These are phyloP conservation scores for Ranitomeya imitator DNA, from an alignment of 2,113 vertebrate species.

Conservation along the genomic window DNA sequence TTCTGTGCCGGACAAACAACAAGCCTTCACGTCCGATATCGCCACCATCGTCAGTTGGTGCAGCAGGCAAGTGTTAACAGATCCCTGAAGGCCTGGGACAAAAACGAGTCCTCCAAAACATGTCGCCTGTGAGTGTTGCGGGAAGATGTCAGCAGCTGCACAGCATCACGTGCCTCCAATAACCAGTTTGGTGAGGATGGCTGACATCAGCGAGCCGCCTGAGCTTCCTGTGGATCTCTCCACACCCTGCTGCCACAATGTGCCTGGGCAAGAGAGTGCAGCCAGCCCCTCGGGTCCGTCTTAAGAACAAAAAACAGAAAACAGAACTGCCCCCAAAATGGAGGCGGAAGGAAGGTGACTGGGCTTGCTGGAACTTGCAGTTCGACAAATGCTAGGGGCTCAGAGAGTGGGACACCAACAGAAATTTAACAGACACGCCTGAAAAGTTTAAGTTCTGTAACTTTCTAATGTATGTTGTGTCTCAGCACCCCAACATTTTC, in stretches of 20 bases:
- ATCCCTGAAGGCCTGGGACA: neutral
- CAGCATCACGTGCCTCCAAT: constrained; percentile 59
- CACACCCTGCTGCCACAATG: constrained; percentile 55
- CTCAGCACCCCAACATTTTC: too few relatives aligned
- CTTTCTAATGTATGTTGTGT: too few relatives aligned
- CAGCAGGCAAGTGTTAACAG: neutral
- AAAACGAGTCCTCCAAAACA: constrained; percentile 60
- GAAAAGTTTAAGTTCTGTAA: too few relatives aligned
- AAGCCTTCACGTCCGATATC: neutral
- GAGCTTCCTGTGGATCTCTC: constrained; percentile 51
- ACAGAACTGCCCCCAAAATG: neutral
- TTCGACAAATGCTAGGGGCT: neutral
- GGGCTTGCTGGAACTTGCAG: neutral
- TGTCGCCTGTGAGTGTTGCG: constrained; percentile 48
- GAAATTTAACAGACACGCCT: neutral
- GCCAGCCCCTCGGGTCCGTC: neutral
- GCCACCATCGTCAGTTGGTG: neutral
- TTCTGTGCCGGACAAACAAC: neutral
- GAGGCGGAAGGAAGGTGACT: neutral
- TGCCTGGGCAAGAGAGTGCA: neutral
- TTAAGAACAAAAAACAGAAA: too few relatives aligned
- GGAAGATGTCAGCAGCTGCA: constrained; percentile 62
- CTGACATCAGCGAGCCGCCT: constrained; percentile 55
- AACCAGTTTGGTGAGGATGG: constrained; percentile 62
- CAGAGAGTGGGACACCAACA: neutral